Evolutionary conservation across 2,113 vertebrate species (phyloP).

Genomic region (Gasterosteus nipponicus): DNA sequence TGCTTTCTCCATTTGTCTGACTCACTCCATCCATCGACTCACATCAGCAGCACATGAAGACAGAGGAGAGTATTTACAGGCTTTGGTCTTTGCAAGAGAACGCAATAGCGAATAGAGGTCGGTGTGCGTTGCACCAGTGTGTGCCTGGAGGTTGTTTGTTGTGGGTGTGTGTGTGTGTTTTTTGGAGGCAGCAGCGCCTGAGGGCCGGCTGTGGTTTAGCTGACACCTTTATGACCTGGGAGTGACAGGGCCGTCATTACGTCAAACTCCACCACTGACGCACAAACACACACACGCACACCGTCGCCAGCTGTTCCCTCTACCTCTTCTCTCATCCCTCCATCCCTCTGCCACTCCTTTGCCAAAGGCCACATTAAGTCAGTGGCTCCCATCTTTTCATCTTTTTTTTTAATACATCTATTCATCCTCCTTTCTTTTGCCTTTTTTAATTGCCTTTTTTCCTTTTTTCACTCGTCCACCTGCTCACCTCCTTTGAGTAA

Average conservation of each 20-base stretch:
- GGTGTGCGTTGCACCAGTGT: constrained; percentile 2
- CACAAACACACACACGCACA: constrained; percentile 27
- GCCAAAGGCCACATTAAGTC: constrained; percentile 68
- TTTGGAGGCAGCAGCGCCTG: constrained; percentile 23
- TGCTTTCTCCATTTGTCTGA: constrained; percentile 39
- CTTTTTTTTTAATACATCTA: constrained; percentile 15
- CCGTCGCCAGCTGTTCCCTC: constrained; percentile 65
- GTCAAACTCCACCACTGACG: constrained; percentile 51
- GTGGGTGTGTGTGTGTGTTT: background rate
- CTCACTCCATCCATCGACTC: constrained; percentile 49
- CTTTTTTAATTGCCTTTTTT: constrained; percentile 7
- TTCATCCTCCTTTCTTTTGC: constrained; percentile 34
- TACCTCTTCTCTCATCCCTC: constrained; percentile 43
- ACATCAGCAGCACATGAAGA: constrained; percentile 8
- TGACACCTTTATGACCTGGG: constrained; percentile 74
- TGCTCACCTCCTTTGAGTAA: constrained; percentile 28
- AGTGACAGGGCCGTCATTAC: constrained; percentile 71
- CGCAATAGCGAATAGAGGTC: constrained; percentile 53
- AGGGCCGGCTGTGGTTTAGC: constrained; percentile 59
- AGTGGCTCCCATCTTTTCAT: constrained; percentile 33
- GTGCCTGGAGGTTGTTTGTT: background rate
- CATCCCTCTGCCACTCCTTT: constrained; percentile 51
- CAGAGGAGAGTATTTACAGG: constrained; percentile 51
- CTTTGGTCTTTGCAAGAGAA: constrained; percentile 51
- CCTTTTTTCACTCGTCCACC: constrained; percentile 9